These are phyloP conservation scores for Aricia artaxerxes DNA, from an alignment of 2,888 invertebrate genomes.

Conservation along the genomic window DNA sequence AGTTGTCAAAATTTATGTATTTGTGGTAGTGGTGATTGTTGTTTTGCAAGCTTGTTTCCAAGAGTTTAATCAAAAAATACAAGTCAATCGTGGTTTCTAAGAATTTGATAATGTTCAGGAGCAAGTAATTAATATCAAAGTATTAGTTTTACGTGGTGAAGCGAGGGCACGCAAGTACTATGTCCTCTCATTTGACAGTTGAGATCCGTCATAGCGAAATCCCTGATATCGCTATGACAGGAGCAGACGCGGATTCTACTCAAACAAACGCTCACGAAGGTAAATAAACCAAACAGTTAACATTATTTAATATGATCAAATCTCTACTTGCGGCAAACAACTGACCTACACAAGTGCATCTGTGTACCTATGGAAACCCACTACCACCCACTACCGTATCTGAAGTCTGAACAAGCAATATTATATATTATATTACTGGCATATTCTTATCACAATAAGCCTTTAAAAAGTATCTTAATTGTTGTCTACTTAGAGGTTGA, in stretches of 20 bases:
- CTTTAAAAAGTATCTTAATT: not conserved
- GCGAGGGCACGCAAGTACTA: conserved; percentile 27
- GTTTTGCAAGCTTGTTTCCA: not conserved
- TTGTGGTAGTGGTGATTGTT: not conserved
- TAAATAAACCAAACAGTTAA: conserved; percentile 53
- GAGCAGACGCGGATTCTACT: conserved; percentile 66
- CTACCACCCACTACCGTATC: no score
- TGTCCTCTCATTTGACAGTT: conserved; percentile 58
- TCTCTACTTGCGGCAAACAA: not conserved
- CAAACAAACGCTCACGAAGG: conserved; percentile 69
- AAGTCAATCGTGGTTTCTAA: not conserved
- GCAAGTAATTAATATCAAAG: not conserved
- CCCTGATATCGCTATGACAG: conserved; percentile 56
- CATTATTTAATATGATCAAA: not conserved
- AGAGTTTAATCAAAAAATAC: not conserved
- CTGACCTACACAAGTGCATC: not conserved
- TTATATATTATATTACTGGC: no score
- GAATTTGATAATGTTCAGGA: not conserved
- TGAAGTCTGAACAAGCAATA: no score
- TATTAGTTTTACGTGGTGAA: not conserved
- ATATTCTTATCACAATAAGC: no score
- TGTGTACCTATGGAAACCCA: no score
- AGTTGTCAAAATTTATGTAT: not conserved
- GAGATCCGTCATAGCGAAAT: conserved; percentile 54
- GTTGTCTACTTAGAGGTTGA: no score